phyloP scores from a whole-genome alignment of 2,797 vertebrate genomes.

The Bradypodion ventrale region DNA sequence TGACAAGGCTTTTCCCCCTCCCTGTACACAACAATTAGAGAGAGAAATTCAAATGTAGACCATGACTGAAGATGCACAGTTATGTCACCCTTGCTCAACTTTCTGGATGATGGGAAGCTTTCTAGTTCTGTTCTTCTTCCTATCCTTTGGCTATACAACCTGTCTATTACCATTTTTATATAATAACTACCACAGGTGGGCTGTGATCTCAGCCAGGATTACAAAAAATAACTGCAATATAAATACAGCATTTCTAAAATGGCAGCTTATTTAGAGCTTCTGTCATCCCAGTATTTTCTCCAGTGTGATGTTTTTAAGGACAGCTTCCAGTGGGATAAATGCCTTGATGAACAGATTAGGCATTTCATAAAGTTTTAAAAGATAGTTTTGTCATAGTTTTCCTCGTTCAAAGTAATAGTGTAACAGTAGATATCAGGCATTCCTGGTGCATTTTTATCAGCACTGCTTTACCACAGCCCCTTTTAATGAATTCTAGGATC shows the following conservation, averaged over 20 bases:
- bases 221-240: neutral
- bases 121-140: slow-evolving; percentile 8
- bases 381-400: neutral
- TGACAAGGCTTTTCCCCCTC: neutral
- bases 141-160: neutral
- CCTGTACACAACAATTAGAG: neutral
- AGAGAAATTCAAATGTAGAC: neutral
- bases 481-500: slow-evolving; percentile 2
- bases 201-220: neutral
- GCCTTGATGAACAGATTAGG: neutral
- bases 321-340: neutral
- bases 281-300: neutral
- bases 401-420: slow-evolving; percentile 5
- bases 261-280: neutral
- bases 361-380: neutral
- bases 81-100: neutral
- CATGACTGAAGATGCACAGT: neutral
- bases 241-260: slow-evolving; percentile 8
- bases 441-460: neutral
- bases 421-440: neutral
- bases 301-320: neutral
- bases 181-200: neutral
- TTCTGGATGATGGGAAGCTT: neutral
- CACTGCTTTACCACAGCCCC: neutral
- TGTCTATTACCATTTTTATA: neutral